A percentile compares a stretch with the other conserved stretches of the same genome.
These are phyloP conservation scores for Progne subis DNA, from an alignment of 2,113 vertebrate species.

Conservation along the genomic window DNA sequence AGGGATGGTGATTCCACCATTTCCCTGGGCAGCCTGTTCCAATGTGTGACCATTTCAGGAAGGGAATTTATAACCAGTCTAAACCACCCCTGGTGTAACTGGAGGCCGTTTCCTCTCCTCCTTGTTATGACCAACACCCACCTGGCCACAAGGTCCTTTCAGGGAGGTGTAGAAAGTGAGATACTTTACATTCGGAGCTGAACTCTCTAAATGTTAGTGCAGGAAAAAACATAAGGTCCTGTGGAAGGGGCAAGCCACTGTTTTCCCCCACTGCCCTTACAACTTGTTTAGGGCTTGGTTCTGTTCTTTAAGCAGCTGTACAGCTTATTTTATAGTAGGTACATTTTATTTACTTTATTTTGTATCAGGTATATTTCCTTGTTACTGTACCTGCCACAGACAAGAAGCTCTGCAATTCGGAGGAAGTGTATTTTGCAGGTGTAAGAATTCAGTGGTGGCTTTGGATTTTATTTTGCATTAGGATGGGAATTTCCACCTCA, in stretches of 20 bases:
- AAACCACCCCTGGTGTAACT: neutral
- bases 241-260: neutral
- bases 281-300: neutral
- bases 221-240: neutral
- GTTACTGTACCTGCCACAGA: neutral
- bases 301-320: neutral
- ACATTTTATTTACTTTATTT: neutral
- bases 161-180: neutral
- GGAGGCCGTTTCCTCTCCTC: neutral
- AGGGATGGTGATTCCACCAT: neutral
- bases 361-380: neutral
- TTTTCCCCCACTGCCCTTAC: neutral
- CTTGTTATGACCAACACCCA: neutral
- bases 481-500: neutral
- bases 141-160: neutral
- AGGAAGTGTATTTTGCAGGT: neutral
- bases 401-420: neutral
- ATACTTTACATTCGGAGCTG: neutral
- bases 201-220: neutral
- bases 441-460: neutral
- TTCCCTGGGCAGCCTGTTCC: neutral
- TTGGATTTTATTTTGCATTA: neutral
- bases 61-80: neutral
- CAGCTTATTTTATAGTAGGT: neutral
- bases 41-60: neutral